Evolutionary conservation across 2,888 invertebrate species (phyloP).

Genomic region (Drosophila diplacantha): DNA sequence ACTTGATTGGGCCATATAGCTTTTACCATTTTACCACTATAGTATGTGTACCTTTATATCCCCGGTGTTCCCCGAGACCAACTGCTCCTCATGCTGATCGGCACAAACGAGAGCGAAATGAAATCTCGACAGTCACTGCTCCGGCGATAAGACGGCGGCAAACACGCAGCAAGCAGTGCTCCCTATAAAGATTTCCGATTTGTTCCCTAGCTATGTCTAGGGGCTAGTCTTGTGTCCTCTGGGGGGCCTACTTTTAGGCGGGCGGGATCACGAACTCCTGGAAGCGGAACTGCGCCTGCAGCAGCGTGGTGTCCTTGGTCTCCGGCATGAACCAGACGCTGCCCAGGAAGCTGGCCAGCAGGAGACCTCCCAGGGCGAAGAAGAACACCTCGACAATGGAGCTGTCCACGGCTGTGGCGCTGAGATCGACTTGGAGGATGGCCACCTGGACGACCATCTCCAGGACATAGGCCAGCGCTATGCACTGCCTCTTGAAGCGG

Average conservation of each 20-base stretch:
- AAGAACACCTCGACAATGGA: conserved; percentile 45
- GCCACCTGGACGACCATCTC: conserved; percentile 67
- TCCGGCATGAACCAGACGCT: conserved; percentile 69
- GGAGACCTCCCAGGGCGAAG: conserved; percentile 54
- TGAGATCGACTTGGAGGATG: conserved; percentile 39
- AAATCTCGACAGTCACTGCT: conserved; percentile 19
- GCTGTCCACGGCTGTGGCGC: conserved; percentile 2
- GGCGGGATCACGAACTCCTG: conserved; percentile 29
- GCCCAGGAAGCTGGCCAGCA: conserved; percentile 51
- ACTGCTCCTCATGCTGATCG: conserved; percentile 33
- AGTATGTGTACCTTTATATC: background rate
- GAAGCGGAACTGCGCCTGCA: conserved; percentile 65
- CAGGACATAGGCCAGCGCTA: conserved; percentile 56
- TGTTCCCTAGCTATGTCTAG: conserved; percentile 12
- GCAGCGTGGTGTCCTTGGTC: conserved; percentile 66
- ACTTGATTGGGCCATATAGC: conserved; percentile 15
- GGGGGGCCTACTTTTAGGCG: conserved; percentile 27
- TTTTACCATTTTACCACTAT: conserved; percentile 1
- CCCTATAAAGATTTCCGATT: conserved; percentile 14
- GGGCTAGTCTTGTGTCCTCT: conserved; percentile 21
- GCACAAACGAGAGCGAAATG: conserved; percentile 11
- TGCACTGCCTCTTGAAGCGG: conserved; percentile 63
- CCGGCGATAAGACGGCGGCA: conserved; percentile 23
- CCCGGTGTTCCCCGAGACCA: conserved; percentile 21
- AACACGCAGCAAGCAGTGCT: background rate